These are phyloP conservation scores for Darevskia nairensis DNA, from an alignment of 2,797 vertebrate species.

Conservation along the genomic window DNA sequence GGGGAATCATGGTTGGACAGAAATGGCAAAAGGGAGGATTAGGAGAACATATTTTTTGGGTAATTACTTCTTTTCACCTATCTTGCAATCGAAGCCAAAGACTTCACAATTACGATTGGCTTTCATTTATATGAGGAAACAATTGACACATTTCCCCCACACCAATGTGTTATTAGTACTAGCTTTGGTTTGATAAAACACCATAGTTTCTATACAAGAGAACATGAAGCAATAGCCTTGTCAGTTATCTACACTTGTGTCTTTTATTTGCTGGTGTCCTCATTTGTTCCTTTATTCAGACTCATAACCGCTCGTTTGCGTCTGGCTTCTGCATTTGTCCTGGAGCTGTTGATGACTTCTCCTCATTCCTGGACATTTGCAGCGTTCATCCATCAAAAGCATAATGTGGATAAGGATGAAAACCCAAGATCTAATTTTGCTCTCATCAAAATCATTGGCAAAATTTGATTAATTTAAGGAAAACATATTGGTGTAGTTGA, in stretches of 20 bases:
- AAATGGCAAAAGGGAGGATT: not conserved
- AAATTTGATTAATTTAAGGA: conserved; percentile 27
- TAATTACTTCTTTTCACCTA: not conserved
- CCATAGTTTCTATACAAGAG: not conserved
- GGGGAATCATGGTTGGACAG: not conserved
- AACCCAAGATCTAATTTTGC: conserved; percentile 6
- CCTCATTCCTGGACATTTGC: conserved; percentile 17
- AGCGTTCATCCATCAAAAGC: conserved; percentile 7
- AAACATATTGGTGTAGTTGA: not conserved
- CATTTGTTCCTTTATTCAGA: not conserved
- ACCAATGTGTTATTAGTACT: not conserved
- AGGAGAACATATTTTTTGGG: not conserved
- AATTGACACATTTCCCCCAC: not conserved
- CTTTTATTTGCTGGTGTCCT: not conserved
- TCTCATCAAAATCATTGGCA: conserved; percentile 31
- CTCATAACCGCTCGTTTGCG: not conserved
- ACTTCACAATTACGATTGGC: not conserved
- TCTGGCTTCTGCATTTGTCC: conserved; percentile 19
- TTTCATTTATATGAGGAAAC: not conserved
- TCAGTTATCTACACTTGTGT: not conserved
- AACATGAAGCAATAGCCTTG: not conserved
- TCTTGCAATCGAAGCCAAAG: not conserved
- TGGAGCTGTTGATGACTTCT: conserved; percentile 26
- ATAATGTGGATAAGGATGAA: conserved; percentile 21
- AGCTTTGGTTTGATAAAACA: not conserved